A percentile compares a stretch with the other conserved stretches of the same genome.
phyloP scores from a whole-genome alignment of 2,888 invertebrate genomes.

The Oscheius sp. region DNA sequence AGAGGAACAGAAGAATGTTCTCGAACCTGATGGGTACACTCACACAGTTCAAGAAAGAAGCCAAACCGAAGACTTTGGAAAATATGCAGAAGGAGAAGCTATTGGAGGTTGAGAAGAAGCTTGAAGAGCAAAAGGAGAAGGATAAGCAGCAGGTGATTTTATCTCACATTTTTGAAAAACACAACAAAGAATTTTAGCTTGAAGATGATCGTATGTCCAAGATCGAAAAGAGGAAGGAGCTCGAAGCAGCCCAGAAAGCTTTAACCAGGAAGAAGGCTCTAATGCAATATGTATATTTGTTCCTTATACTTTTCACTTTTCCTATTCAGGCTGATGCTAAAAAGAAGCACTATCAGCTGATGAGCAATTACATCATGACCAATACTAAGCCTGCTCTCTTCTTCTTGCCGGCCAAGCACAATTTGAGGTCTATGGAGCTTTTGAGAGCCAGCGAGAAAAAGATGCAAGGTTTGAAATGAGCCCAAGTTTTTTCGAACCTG shows the following conservation, averaged over 20 bases:
- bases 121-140: conserved; percentile 89
- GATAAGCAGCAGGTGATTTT: conserved; percentile 84
- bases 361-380: conserved; percentile 86
- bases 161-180: background rate
- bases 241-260: conserved; percentile 88
- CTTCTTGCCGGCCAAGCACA: conserved; percentile 86
- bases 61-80: conserved; percentile 76
- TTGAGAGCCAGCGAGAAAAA: conserved; percentile 79
- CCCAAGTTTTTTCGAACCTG: background rate
- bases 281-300: conserved; percentile 55
- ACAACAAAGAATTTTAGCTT: conserved; percentile 43
- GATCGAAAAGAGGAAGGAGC: conserved; percentile 86
- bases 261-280: conserved; percentile 84
- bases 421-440: conserved; percentile 81
- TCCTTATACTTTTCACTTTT: too few species aligned
- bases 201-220: conserved; percentile 86
- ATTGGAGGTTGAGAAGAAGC: conserved; percentile 88
- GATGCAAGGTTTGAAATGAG: conserved; percentile 60
- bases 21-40: conserved; percentile 89
- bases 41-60: conserved; percentile 91
- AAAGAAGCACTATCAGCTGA: conserved; percentile 84
- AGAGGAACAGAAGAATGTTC: conserved; percentile 91
- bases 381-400: conserved; percentile 87
- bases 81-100: conserved; percentile 81
- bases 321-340: conserved; percentile 81